A percentile compares a stretch with the other conserved stretches of the same genome.
Evolutionary conservation across 2,797 vertebrate genomes (phyloP).

Genomic region (Myripristis jacobus): DNA sequence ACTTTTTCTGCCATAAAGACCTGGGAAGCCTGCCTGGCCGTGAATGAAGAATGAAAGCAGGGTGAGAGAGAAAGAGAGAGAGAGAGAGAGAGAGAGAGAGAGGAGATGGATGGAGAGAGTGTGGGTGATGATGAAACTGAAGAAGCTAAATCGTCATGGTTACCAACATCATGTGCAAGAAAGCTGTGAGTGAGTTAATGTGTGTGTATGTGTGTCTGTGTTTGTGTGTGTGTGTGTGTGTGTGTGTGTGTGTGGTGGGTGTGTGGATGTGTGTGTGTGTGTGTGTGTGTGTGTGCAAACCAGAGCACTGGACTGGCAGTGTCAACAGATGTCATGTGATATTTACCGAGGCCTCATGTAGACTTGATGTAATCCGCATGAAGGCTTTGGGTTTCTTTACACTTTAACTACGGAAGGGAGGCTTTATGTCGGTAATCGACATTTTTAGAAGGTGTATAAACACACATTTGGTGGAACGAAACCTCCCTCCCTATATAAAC

Average conservation of each 20-base stretch:
- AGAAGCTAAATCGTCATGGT: conserved; percentile 80
- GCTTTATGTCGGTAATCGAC: conserved; percentile 1
- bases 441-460: conserved; percentile 23
- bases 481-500: conserved; percentile 2
- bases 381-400: conserved; percentile 40
- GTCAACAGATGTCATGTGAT: conserved; percentile 72
- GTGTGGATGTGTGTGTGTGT: conserved; percentile 18
- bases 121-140: conserved; percentile 78
- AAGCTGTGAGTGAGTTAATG: conserved; percentile 30
- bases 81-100: conserved; percentile 73
- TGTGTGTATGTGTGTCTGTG: no score
- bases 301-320: conserved; percentile 48
- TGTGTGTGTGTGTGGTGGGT: no score
- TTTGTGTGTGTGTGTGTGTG: conserved; percentile 21
- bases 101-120: conserved; percentile 72
- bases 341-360: conserved; percentile 49
- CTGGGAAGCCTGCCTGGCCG: conserved; percentile 57
- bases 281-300: no score
- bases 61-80: conserved; percentile 67
- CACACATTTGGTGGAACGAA: not conserved
- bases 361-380: conserved; percentile 36
- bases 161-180: conserved; percentile 64
- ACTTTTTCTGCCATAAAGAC: conserved; percentile 67
- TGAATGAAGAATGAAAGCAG: conserved; percentile 61
- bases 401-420: conserved; percentile 24